Conservation (phyloP, 2,888 invertebrate genomes). For the Lamellibrachia columna region DNA sequence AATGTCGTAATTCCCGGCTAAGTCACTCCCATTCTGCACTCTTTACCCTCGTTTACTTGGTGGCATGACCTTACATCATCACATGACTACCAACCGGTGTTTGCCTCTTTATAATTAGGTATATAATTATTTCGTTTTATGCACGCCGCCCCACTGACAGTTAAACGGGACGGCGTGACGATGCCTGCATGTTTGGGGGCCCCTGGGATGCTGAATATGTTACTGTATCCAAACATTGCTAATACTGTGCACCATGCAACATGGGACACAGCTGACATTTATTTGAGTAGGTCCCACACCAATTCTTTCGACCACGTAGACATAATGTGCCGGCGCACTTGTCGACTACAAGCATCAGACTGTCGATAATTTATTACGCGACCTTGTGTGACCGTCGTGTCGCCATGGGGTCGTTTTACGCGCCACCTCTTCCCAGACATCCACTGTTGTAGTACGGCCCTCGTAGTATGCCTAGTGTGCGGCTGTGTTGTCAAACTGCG, state of each 20-base stretch:
- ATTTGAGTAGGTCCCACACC: neutral
- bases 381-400: neutral
- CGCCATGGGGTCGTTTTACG: neutral
- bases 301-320: neutral
- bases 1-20: neutral
- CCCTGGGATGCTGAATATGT: too few species aligned
- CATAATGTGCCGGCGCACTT: neutral
- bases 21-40: neutral
- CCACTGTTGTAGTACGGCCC: neutral
- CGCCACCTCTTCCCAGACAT: neutral
- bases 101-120: neutral
- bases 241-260: neutral
- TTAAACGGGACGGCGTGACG: too few species aligned
- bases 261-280: neutral
- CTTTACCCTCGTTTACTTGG: neutral
- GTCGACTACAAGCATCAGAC: neutral
- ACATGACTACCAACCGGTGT: neutral
- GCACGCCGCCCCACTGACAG: too few species aligned
- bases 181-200: too few species aligned
- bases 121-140: neutral
- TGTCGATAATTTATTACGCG: neutral
- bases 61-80: neutral
- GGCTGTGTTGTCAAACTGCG: neutral
- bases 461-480: neutral
- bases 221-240: neutral